phyloP scores from a whole-genome alignment of 2,888 invertebrate species.

The Villa cingulata region DNA sequence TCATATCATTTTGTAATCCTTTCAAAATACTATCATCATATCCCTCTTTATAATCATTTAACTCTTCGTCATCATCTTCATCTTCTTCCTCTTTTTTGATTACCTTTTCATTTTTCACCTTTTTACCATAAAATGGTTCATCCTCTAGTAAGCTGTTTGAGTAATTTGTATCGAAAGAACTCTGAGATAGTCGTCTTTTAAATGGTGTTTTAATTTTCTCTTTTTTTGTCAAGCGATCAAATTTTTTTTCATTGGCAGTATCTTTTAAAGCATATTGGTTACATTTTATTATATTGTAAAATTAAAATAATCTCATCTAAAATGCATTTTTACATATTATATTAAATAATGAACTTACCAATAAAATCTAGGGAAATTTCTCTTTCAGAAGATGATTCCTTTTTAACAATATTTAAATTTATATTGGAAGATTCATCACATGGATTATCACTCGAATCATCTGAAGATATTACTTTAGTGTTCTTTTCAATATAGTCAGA shows the following conservation, averaged over 20 bases:
- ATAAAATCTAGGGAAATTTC: slow-evolving; percentile 23
- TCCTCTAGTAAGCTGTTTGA: slow-evolving; percentile 26
- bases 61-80: neutral
- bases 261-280: slow-evolving; percentile 23
- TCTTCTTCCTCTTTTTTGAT: slow-evolving; percentile 4
- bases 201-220: slow-evolving; percentile 35
- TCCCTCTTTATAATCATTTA: slow-evolving; percentile 7
- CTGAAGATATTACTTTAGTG: too few relatives aligned
- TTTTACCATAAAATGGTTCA: slow-evolving; percentile 1
- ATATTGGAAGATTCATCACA: neutral
- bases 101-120: slow-evolving; percentile 4
- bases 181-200: slow-evolving; percentile 31
- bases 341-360: slow-evolving; percentile 10
- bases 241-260: slow-evolving; percentile 32
- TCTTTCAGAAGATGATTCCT: slow-evolving; percentile 17
- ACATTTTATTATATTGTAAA: too few relatives aligned
- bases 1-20: too few relatives aligned
- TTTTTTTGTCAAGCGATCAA: slow-evolving; percentile 29
- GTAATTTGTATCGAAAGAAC: slow-evolving; percentile 26
- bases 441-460: too few relatives aligned
- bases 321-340: too few relatives aligned
- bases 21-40: neutral
- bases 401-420: slow-evolving; percentile 6
- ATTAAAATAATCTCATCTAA: too few relatives aligned
- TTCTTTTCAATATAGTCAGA: too few relatives aligned